A percentile compares a stretch with the other conserved stretches of the same genome.
Evolutionary conservation across 2,113 vertebrate species (phyloP).

Genomic region (Oenanthe oenanthe): DNA sequence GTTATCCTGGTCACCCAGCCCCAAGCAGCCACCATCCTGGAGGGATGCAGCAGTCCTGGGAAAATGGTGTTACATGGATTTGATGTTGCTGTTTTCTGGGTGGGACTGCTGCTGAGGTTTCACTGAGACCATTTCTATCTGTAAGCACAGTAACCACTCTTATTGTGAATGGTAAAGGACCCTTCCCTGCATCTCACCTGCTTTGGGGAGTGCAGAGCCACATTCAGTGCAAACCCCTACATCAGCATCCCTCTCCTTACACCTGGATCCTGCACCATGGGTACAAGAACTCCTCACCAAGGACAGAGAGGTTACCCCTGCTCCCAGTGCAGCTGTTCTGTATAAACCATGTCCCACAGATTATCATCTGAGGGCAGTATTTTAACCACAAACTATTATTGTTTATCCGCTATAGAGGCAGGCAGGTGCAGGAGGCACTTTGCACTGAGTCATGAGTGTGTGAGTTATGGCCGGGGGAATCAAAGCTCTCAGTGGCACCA

Average conservation of each 20-base stretch:
- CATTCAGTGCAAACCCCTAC: fast-evolving
- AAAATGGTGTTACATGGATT: neutral
- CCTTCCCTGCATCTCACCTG: fast-evolving
- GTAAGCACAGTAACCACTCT: neutral
- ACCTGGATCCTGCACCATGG: fast-evolving
- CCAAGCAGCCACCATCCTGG: neutral
- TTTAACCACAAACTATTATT: slow-evolving; percentile 46
- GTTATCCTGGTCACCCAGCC: neutral
- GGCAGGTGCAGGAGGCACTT: slow-evolving; percentile 9
- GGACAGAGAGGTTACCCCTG: neutral
- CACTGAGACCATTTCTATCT: neutral
- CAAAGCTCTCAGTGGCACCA: neutral
- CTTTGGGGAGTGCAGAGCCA: neutral
- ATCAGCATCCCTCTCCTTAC: neutral
- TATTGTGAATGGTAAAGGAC: neutral
- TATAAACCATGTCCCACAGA: slow-evolving; percentile 27
- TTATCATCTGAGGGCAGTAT: slow-evolving; percentile 23
- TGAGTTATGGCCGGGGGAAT: neutral
- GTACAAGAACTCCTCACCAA: neutral
- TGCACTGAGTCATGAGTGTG: neutral
- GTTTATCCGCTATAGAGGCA: slow-evolving; percentile 27
- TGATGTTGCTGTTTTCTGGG: neutral
- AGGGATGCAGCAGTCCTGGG: neutral
- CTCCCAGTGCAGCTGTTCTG: neutral
- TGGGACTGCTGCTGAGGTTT: neutral